A percentile compares a stretch with the other conserved stretches of the same genome.
Conservation (phyloP, 2,888 invertebrate species). For the Oligia strigilis region DNA sequence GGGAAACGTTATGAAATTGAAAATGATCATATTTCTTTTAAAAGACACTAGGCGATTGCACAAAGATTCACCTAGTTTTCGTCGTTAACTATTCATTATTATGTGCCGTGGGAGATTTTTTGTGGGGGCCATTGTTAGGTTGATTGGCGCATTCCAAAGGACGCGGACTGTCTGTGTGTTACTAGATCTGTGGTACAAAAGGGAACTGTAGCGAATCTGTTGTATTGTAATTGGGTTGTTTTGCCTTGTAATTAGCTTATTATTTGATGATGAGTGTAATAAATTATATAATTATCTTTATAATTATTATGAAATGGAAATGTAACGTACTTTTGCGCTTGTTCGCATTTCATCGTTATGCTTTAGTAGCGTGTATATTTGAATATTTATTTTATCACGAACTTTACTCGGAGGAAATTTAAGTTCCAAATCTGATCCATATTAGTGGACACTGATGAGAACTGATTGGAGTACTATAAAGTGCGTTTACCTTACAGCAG, state of each 20-base stretch:
- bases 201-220: slow-evolving; percentile 42
- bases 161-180: slow-evolving; percentile 74
- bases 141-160: slow-evolving; percentile 87
- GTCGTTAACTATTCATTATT: slow-evolving; percentile 90
- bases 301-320: slow-evolving; percentile 35
- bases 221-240: slow-evolving; percentile 47
- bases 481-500: background rate
- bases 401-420: no score
- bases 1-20: slow-evolving; percentile 90
- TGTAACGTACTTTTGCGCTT: background rate
- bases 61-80: slow-evolving; percentile 91
- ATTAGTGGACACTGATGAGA: background rate
- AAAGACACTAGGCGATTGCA: slow-evolving; percentile 89
- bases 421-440: background rate
- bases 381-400: background rate
- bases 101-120: slow-evolving; percentile 89
- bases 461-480: background rate
- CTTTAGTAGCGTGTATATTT: background rate
- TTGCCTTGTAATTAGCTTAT: slow-evolving; percentile 51
- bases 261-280: slow-evolving; percentile 48
- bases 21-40: slow-evolving; percentile 91
- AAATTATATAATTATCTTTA: slow-evolving; percentile 21
- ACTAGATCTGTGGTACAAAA: slow-evolving; percentile 58
- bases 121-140: slow-evolving; percentile 85
- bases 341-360: background rate